Percentiles rank a stretch among this genome's conserved stretches.
phyloP scores from a whole-genome alignment of 2,888 invertebrate species.

The Drosophila antonietae region DNA sequence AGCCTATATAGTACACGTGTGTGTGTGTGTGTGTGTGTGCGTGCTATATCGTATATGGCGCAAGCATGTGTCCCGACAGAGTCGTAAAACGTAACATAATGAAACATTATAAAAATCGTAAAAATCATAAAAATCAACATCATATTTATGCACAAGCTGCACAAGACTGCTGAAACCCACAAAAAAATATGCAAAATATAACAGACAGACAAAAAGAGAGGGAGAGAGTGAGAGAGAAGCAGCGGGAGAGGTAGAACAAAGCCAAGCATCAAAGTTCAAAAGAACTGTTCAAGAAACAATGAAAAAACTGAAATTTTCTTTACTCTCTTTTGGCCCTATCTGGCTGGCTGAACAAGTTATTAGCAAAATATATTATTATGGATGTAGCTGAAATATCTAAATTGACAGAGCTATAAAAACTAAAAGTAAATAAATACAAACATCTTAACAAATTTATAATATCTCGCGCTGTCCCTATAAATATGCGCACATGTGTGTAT shows the following conservation, averaged over 20 bases:
- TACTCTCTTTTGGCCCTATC: neutral
- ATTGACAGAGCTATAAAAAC: conserved; percentile 6
- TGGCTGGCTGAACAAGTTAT: neutral
- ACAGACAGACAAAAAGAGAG: conserved; percentile 1
- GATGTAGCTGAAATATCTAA: conserved; percentile 3
- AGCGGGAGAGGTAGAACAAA: neutral
- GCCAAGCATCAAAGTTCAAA: conserved; percentile 9
- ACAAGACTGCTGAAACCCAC: conserved; percentile 41
- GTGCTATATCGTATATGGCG: conserved; percentile 38
- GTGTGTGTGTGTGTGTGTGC: neutral
- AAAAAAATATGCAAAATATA: conserved; percentile 49
- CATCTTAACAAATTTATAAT: conserved; percentile 44
- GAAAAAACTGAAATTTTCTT: neutral
- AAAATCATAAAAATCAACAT: conserved; percentile 80
- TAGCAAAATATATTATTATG: neutral
- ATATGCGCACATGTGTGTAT: conserved; percentile 42
- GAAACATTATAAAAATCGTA: conserved; percentile 80
- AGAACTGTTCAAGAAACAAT: conserved; percentile 3
- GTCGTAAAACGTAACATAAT: conserved; percentile 79
- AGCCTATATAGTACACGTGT: conserved; percentile 8
- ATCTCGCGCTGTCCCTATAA: conserved; percentile 38
- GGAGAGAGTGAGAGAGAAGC: neutral
- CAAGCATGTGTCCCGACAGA: conserved; percentile 64
- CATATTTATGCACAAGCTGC: conserved; percentile 73
- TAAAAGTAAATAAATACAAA: conserved; percentile 23